A percentile compares a stretch with the other conserved stretches of the same genome.
Evolutionary conservation across 2,888 invertebrate genomes (phyloP).

Genomic region (Nephrocerus scutellatus): DNA sequence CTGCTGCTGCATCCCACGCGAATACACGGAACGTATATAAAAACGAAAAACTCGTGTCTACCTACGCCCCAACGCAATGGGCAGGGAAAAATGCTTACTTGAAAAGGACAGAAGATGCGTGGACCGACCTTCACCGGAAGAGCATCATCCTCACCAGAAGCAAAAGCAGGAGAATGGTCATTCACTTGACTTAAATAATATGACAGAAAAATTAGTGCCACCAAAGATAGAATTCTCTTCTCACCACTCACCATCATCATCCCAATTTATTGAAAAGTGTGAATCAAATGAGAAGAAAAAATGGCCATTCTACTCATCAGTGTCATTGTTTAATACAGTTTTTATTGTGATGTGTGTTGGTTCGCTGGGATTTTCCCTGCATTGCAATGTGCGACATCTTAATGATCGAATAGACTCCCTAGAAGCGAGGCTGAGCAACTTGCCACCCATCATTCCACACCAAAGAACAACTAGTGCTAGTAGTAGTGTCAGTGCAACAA

Average conservation of each 20-base stretch:
- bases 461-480: too few relatives aligned
- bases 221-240: background rate
- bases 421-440: conserved; percentile 33
- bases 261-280: too few relatives aligned
- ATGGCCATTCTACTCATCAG: conserved; percentile 22
- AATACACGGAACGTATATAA: background rate
- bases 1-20: conserved; percentile 23
- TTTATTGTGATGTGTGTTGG: conserved; percentile 45
- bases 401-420: conserved; percentile 44
- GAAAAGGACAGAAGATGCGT: too few relatives aligned
- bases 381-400: conserved; percentile 43
- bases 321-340: conserved; percentile 42
- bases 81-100: too few relatives aligned
- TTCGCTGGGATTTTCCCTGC: conserved; percentile 45
- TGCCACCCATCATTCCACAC: background rate
- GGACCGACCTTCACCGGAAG: too few relatives aligned
- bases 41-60: conserved; percentile 5
- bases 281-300: too few relatives aligned
- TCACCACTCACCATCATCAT: background rate
- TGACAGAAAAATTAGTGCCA: background rate
- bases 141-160: too few relatives aligned
- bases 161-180: too few relatives aligned
- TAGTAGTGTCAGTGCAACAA: background rate
- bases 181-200: too few relatives aligned
- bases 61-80: too few relatives aligned